phyloP scores from a whole-genome alignment of 2,797 vertebrate genomes.

The Rhinella marina region DNA sequence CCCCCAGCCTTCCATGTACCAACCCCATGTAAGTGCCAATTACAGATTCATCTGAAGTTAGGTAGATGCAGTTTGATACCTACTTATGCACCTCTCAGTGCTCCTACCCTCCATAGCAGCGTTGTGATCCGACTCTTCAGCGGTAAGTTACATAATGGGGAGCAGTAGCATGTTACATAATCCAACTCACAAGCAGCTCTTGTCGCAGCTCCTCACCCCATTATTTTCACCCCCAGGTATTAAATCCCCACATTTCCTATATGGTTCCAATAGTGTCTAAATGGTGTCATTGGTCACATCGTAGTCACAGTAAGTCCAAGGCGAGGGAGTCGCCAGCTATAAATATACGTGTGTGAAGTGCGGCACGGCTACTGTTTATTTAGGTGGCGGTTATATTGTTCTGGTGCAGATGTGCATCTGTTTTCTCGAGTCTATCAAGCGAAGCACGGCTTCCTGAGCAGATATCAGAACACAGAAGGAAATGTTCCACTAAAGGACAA shows the following conservation, averaged over 20 bases:
- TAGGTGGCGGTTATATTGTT: constrained; percentile 44
- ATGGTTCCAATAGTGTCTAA: not conserved
- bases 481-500: constrained; percentile 21
- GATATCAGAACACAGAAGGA: constrained; percentile 31
- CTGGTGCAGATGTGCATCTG: constrained; percentile 30
- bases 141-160: not conserved
- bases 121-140: not conserved
- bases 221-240: not conserved
- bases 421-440: constrained; percentile 25
- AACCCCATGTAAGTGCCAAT: not conserved
- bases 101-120: not conserved
- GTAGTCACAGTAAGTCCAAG: not conserved
- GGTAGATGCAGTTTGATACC: not conserved
- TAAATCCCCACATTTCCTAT: not conserved
- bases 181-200: not conserved
- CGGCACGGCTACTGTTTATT: not conserved
- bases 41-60: not conserved
- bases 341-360: not conserved
- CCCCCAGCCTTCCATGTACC: not conserved
- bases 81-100: not conserved
- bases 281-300: not conserved
- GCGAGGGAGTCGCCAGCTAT: not conserved
- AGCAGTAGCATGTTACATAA: accelerated
- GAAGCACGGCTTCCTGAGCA: constrained; percentile 41
- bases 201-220: not conserved